Evolutionary conservation across 1,140 invertebrate genomes (phyloP).

Genomic region (Drosophila saltans): DNA sequence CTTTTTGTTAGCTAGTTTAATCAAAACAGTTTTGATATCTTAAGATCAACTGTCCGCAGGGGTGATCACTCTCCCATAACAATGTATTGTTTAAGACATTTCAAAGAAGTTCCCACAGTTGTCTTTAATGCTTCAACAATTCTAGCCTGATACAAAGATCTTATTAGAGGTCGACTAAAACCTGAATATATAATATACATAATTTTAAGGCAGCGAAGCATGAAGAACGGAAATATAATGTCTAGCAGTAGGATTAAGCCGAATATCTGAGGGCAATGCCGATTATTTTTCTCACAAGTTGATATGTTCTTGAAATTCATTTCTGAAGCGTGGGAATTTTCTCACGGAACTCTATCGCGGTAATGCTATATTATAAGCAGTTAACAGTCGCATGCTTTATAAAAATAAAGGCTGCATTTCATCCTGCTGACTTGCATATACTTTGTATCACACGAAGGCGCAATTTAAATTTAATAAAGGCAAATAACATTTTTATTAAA

Average conservation of each 20-base stretch:
- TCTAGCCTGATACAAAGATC: slow-evolving; percentile 38
- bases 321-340: slow-evolving; percentile 43
- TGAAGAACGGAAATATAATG: slow-evolving; percentile 37
- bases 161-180: no score
- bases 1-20: no score
- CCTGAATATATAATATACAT: slow-evolving; percentile 30
- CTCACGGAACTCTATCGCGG: slow-evolving; percentile 20
- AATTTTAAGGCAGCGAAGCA: slow-evolving; percentile 45
- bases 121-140: slow-evolving; percentile 62
- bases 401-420: no score
- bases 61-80: slow-evolving; percentile 68
- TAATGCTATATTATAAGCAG: no score
- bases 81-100: slow-evolving; percentile 47
- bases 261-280: background rate
- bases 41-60: slow-evolving; percentile 10
- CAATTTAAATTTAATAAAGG: no score
- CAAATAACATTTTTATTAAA: no score
- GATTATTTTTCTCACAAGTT: slow-evolving; percentile 4
- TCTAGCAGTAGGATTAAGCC: background rate
- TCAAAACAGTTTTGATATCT: background rate
- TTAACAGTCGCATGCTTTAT: no score
- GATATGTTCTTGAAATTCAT: slow-evolving; percentile 6
- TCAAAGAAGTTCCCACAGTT: slow-evolving; percentile 58
- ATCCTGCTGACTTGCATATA: no score
- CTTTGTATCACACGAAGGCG: no score